phyloP scores from a whole-genome alignment of 2,888 invertebrate genomes.

The Pyrrhia umbra region DNA sequence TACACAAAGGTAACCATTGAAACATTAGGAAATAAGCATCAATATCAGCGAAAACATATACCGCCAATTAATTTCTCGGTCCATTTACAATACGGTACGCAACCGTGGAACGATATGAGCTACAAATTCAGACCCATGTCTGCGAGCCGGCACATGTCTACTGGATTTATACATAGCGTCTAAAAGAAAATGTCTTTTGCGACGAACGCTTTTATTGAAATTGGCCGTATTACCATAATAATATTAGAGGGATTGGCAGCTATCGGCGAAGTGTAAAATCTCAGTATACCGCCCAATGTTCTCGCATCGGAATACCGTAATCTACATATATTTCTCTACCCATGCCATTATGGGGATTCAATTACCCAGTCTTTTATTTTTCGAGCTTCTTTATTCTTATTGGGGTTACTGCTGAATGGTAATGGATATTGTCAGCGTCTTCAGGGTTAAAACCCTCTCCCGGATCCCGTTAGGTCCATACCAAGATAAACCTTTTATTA shows the following conservation, averaged over 20 bases:
- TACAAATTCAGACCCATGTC: slow-evolving; percentile 84
- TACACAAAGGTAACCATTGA: slow-evolving; percentile 20
- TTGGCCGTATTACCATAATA: slow-evolving; percentile 89
- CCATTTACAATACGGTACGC: slow-evolving; percentile 58
- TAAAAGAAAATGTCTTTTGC: slow-evolving; percentile 81
- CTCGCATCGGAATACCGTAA: slow-evolving; percentile 74
- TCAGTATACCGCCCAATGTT: slow-evolving; percentile 82
- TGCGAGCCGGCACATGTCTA: slow-evolving; percentile 79
- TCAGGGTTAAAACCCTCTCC: slow-evolving; percentile 66
- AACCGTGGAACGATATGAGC: slow-evolving; percentile 80
- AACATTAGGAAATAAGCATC: slow-evolving; percentile 50
- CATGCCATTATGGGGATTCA: slow-evolving; percentile 82
- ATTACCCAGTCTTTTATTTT: slow-evolving; percentile 82
- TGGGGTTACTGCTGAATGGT: slow-evolving; percentile 71
- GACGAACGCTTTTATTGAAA: slow-evolving; percentile 88
- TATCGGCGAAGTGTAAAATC: slow-evolving; percentile 86
- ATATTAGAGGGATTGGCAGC: slow-evolving; percentile 89
- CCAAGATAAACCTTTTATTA: slow-evolving; percentile 68
- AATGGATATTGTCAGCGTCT: slow-evolving; percentile 70
- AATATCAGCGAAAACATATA: slow-evolving; percentile 53
- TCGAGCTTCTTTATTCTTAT: slow-evolving; percentile 77
- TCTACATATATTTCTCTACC: slow-evolving; percentile 81
- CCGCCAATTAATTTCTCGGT: slow-evolving; percentile 55
- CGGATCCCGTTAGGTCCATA: slow-evolving; percentile 65
- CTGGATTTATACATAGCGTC: slow-evolving; percentile 80